A percentile compares a stretch with the other conserved stretches of the same genome.
phyloP scores from a whole-genome alignment of 2,113 vertebrate species.

The Mystacornis crossleyi region DNA sequence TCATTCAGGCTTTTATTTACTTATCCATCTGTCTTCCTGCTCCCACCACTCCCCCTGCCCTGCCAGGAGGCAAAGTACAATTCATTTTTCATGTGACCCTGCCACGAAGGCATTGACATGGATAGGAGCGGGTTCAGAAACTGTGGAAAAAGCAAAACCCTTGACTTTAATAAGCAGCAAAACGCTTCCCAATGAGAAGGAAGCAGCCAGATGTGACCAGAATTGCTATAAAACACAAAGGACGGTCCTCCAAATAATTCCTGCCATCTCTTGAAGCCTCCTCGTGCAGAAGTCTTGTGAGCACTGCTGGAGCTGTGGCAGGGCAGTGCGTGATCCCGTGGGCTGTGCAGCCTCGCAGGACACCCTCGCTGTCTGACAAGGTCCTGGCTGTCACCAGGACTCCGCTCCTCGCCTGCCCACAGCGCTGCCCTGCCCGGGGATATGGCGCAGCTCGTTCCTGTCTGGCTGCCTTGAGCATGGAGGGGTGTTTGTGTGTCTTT shows the following conservation, averaged over 20 bases:
- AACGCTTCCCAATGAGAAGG: neutral
- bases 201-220: constrained; percentile 3
- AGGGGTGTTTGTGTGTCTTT: neutral
- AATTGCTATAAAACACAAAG: neutral
- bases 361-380: neutral
- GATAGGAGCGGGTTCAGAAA: neutral
- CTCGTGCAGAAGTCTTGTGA: neutral
- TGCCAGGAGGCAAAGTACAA: constrained; percentile 48
- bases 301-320: neutral
- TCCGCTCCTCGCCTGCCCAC: neutral
- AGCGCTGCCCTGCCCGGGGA: rapidly evolving
- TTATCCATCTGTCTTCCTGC: constrained; percentile 46
- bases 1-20: constrained; percentile 61
- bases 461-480: neutral
- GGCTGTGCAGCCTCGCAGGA: neutral
- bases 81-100: constrained; percentile 64
- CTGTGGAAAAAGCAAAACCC: neutral
- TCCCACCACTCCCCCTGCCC: constrained; percentile 23
- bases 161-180: neutral
- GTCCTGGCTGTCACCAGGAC: neutral
- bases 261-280: neutral
- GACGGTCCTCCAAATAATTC: neutral
- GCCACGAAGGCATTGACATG: neutral
- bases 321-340: rapidly evolving
- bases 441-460: neutral